Evolutionary conservation across 1,140 invertebrate species (phyloP).

Genomic region (Asobara japonica): DNA sequence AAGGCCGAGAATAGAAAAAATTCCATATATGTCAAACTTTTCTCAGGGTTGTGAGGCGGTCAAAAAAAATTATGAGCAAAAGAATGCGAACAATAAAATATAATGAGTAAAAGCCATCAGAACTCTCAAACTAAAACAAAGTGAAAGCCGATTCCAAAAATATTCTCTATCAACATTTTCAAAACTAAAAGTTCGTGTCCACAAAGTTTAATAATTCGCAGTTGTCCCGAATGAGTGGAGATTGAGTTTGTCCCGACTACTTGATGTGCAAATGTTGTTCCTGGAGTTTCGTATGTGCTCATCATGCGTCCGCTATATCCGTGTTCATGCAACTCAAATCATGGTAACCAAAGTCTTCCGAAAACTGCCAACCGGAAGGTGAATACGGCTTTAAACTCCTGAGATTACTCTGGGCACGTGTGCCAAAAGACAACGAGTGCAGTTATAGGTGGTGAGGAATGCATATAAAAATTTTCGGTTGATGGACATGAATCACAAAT

Average conservation of each 20-base stretch:
- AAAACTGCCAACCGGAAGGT: neutral
- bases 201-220: neutral
- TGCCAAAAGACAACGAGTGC: neutral
- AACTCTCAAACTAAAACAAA: no score
- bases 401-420: neutral
- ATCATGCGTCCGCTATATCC: neutral
- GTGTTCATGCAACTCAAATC: neutral
- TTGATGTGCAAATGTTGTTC: neutral
- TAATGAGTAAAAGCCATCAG: no score
- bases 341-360: neutral
- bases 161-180: no score
- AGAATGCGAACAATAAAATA: no score
- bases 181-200: neutral
- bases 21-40: no score
- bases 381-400: neutral
- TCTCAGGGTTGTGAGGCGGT: no score
- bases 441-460: neutral
- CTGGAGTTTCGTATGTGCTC: neutral
- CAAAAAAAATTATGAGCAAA: no score
- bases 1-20: no score
- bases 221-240: no score
- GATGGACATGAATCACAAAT: no score
- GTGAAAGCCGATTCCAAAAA: no score
- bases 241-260: neutral
- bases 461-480: neutral